Base-by-base conservation (phyloP, 2,113 vertebrate species). In the Engystomops pustulosus region DNA sequence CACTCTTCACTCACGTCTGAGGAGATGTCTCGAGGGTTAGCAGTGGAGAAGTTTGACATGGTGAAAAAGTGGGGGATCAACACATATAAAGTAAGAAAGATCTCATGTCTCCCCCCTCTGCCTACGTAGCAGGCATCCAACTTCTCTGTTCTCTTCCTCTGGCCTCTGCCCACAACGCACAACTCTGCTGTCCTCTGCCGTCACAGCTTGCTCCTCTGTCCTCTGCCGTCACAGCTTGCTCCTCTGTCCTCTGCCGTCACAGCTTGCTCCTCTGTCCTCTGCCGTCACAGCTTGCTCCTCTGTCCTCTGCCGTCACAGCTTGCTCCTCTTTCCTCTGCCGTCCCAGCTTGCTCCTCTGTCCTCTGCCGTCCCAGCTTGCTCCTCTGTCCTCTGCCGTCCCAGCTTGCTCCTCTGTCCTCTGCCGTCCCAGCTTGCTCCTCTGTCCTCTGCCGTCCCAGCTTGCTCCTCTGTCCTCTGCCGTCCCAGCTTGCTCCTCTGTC, bases 61-160 rank as follows among this genome's bases (percentile, higher is more conserved):
- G 88, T 99, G 89, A 98, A 96, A 91, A 97, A 98, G 72, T 99
- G 98, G 98, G 94, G 98, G 34, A 93, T 99, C 88, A 99, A 99
- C 93, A 99, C 97, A 0, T 98, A 98, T 86, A 98, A 98, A 96
- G 98, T 98, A 87, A 85, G 88, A 3, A n/a, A 8, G n/a, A 3
- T 23, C 20, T 36, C 3, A n/a, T 20, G 4, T 67, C 2, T 6
- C 2, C 45, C 6, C 1, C 23, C 9, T 47, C n/a, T 27, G 23
- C 41, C n/a, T n/a, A n/a, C n/a, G n/a, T n/a, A n/a, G n/a, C n/a
- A n/a, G n/a, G n/a, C n/a, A n/a, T n/a, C n/a, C n/a, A n/a, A n/a
- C n/a, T 0, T 6, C 12, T 41, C n/a, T 41, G 25, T 30, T 5
- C 0, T n/a, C 53, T 0, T 25, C 7, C 18, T n/a, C n/a, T n/a